Percentiles rank a stretch among this genome's conserved stretches.
Evolutionary conservation across 2,888 invertebrate species (phyloP).

Genomic region (Lottia scabra): DNA sequence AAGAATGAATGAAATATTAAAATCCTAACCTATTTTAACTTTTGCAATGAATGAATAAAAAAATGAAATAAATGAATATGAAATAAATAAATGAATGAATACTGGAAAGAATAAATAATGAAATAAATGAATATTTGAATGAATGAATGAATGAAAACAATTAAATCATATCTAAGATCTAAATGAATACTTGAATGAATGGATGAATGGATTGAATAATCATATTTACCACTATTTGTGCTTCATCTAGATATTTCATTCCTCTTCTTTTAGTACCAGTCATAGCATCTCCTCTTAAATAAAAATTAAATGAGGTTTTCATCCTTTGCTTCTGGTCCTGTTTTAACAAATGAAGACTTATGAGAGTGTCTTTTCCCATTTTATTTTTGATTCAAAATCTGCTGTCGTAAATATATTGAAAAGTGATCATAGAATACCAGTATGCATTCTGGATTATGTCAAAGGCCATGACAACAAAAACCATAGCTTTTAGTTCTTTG

Average conservation of each 20-base stretch:
- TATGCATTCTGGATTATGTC: no score
- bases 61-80: not conserved
- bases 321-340: no score
- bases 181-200: not conserved
- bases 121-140: not conserved
- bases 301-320: not conserved
- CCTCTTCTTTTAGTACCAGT: conserved; percentile 74
- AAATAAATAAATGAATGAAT: not conserved
- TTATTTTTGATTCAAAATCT: no score
- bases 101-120: no score
- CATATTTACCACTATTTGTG: conserved; percentile 69
- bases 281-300: conserved; percentile 76
- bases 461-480: not conserved
- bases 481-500: no score
- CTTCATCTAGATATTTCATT: conserved; percentile 78
- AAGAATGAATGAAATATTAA: not conserved
- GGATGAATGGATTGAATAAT: not conserved
- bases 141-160: not conserved
- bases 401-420: no score
- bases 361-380: no score
- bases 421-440: no score
- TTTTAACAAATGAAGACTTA: no score
- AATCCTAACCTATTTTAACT: not conserved
- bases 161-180: not conserved
- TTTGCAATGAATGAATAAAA: not conserved